phyloP scores from a whole-genome alignment of 2,888 invertebrate species.

The Yponomeuta plumbellus region DNA sequence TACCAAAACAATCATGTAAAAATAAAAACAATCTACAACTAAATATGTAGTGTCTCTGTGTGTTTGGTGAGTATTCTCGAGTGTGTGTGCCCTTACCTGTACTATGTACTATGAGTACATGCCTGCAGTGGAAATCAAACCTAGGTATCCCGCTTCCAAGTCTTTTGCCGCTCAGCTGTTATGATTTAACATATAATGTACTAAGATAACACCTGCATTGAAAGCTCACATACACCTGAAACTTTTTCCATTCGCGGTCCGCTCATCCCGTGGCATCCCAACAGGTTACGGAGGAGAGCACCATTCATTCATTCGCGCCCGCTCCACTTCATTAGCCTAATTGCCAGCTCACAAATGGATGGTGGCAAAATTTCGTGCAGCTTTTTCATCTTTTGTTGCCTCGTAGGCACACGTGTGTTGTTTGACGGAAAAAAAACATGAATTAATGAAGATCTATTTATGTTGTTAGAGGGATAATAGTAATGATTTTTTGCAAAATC shows the following conservation, averaged over 20 bases:
- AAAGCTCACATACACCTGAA: background rate
- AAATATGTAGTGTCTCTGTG: too few relatives aligned
- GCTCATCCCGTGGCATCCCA: conserved; percentile 4
- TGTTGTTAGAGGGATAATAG: background rate
- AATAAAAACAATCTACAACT: too few relatives aligned
- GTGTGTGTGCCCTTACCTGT: too few relatives aligned
- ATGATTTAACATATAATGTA: too few relatives aligned
- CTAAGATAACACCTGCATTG: background rate
- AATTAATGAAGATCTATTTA: background rate
- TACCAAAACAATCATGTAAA: too few relatives aligned
- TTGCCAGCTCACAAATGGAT: conserved; percentile 66
- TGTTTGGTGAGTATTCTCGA: too few relatives aligned
- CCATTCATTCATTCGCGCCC: conserved; percentile 60
- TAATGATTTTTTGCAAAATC: too few relatives aligned
- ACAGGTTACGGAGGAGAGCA: conserved; percentile 27
- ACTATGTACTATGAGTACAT: too few relatives aligned
- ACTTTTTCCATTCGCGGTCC: background rate
- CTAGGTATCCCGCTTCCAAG: too few relatives aligned
- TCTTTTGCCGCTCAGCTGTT: too few relatives aligned
- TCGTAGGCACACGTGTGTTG: conserved; percentile 8
- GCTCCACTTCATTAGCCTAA: conserved; percentile 72
- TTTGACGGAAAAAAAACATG: background rate
- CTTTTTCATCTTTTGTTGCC: conserved; percentile 62
- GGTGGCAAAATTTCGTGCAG: conserved; percentile 66
- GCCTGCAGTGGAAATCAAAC: too few relatives aligned